Base-by-base conservation (phyloP, 2,888 invertebrate species). In the Syrphus vitripennis region DNA sequence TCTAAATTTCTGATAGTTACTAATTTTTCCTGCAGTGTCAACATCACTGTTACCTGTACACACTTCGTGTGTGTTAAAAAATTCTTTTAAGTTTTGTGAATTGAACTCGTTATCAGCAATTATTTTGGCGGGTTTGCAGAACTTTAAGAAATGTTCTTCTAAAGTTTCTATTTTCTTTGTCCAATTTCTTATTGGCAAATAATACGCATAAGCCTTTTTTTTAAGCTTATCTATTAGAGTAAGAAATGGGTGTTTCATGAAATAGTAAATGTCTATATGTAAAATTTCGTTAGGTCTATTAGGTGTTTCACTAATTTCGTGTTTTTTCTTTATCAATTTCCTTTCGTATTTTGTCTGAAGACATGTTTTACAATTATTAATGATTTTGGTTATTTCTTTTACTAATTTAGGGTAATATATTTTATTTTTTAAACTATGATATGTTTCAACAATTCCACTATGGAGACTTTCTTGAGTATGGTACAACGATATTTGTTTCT, bases 401-500 rank as follows among this genome's bases (percentile, higher is more conserved):
- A 55, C 4, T 34, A 76, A 12, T 3, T 57, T 10, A 3, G 48
- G 67, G 31, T 45, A 67, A 12, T 48, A 65, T 12, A 71, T 72
- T 48, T 40, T 59, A 14, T 34, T 37, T 72, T 48, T 29, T 37
- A 79, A 12, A 4, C 7, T 72, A 21, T 57, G 16, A 29, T 67
- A 55, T 2, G 42, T 63, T 34, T 80, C 40, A 10, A 37, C 16
- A 12, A 67, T 74, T 10, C 55, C 57, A 3, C 48, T 57, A 21
- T 79, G 57, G 6, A 40, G 21, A 26, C 57, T 45, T 61, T 69
- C 61, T 45, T 29, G n/a, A 3, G 16, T 45, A 9, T 79, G 55
- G 40, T 78, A 71, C 16, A 78, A 1, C 10, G 71, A 42, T 12
- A 79, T 71, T 37, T 72, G 72, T 21, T 74, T 67, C 0, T 72